Percentiles rank a stretch among this genome's conserved stretches.
Conservation (phyloP, 2,888 invertebrate species). For the Pollenia griseotomentosa region DNA sequence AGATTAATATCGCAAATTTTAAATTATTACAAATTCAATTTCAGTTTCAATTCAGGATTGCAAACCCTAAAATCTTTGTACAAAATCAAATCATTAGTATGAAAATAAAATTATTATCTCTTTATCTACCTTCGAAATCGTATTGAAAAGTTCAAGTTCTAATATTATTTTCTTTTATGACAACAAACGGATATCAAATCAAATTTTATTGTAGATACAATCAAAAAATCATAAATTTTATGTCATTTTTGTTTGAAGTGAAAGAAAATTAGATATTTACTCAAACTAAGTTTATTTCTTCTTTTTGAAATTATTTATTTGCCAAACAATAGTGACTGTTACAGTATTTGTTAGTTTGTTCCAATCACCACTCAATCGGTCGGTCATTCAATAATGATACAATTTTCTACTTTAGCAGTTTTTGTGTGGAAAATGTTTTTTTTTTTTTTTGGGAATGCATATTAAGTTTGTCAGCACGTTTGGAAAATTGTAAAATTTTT, state of each 20-base stretch:
- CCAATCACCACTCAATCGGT: constrained; percentile 23
- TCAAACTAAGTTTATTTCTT: constrained; percentile 42
- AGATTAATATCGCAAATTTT: too few species aligned
- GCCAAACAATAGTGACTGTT: constrained; percentile 59
- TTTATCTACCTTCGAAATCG: constrained; percentile 36
- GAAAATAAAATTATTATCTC: constrained; percentile 37
- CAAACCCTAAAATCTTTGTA: background rate
- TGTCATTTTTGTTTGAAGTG: constrained; percentile 62
- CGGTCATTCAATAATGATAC: constrained; percentile 58
- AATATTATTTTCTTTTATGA: constrained; percentile 5
- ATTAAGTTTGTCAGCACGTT: background rate
- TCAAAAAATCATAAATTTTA: constrained; percentile 52
- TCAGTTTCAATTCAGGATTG: too few species aligned
- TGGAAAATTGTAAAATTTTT: too few species aligned
- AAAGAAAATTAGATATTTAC: constrained; percentile 67
- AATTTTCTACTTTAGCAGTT: constrained; percentile 59
- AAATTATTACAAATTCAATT: too few species aligned
- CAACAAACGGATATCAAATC: constrained; percentile 64
- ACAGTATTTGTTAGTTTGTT: constrained; percentile 28
- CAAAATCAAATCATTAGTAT: constrained; percentile 40
- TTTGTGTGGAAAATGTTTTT: constrained; percentile 17
- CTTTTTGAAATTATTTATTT: constrained; percentile 50
- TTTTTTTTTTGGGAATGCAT: background rate
- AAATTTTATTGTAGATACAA: constrained; percentile 39
- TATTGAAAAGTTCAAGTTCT: background rate